phyloP scores from a whole-genome alignment of 2,888 invertebrate genomes.

The Teleiodes luculella region DNA sequence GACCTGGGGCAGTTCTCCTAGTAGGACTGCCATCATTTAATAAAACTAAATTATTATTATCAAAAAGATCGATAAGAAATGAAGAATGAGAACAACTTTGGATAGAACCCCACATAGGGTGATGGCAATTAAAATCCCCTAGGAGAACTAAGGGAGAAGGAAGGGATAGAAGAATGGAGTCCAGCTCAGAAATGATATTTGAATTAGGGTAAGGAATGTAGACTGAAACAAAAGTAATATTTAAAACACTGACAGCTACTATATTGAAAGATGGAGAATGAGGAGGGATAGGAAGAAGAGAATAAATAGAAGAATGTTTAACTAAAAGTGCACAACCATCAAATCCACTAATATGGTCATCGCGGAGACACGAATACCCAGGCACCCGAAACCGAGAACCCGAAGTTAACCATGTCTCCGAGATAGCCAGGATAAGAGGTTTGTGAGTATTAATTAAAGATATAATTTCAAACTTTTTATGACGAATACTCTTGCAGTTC shows the following conservation, averaged over 20 bases:
- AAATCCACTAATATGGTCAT: too few relatives aligned
- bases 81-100: not conserved
- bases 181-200: not conserved
- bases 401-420: not conserved
- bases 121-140: not conserved
- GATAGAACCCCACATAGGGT: not conserved
- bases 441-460: not conserved
- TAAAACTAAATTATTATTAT: not conserved
- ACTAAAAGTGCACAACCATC: not conserved
- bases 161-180: not conserved
- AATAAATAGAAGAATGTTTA: not conserved
- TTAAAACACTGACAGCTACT: not conserved
- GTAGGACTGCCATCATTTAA: not conserved
- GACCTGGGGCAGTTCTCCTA: not conserved
- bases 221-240: not conserved
- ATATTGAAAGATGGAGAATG: not conserved
- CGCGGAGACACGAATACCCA: not conserved
- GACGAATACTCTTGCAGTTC: not conserved
- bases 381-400: not conserved
- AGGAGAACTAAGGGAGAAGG: not conserved
- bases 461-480: not conserved
- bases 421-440: not conserved
- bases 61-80: not conserved
- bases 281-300: not conserved
- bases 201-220: not conserved